Evolutionary conservation across 2,113 vertebrate species (phyloP).

Genomic region (Engraulis encrasicolus): DNA sequence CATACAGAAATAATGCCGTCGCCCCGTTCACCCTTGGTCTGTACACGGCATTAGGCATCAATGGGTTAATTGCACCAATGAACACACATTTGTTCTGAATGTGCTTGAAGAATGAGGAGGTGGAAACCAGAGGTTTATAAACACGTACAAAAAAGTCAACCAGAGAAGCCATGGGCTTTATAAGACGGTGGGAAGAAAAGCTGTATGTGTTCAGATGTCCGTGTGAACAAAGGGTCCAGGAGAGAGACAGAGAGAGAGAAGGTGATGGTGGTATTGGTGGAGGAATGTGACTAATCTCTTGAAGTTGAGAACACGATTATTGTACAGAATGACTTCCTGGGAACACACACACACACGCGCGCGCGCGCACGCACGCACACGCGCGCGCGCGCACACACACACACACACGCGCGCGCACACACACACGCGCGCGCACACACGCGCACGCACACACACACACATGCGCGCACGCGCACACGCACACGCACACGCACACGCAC

Average conservation of each 20-base stretch:
- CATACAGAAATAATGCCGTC: too few species aligned
- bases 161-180: not conserved
- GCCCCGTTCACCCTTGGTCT: too few species aligned
- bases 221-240: not conserved
- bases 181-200: not conserved
- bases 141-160: not conserved
- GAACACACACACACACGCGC: not conserved
- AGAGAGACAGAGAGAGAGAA: not conserved
- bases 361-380: too few species aligned
- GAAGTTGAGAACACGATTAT: not conserved
- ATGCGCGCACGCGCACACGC: too few species aligned
- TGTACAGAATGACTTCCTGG: not conserved
- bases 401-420: not conserved
- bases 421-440: not conserved
- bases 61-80: not conserved
- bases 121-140: not conserved
- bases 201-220: not conserved
- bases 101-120: not conserved
- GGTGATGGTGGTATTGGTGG: too few species aligned
- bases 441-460: not conserved
- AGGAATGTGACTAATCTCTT: constrained; percentile 10
- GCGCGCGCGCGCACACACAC: too few species aligned
- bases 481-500: not conserved
- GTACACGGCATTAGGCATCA: too few species aligned
- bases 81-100: not conserved